Base-by-base conservation (phyloP, 2,113 vertebrate genomes). In the Triplophysa siluroides region DNA sequence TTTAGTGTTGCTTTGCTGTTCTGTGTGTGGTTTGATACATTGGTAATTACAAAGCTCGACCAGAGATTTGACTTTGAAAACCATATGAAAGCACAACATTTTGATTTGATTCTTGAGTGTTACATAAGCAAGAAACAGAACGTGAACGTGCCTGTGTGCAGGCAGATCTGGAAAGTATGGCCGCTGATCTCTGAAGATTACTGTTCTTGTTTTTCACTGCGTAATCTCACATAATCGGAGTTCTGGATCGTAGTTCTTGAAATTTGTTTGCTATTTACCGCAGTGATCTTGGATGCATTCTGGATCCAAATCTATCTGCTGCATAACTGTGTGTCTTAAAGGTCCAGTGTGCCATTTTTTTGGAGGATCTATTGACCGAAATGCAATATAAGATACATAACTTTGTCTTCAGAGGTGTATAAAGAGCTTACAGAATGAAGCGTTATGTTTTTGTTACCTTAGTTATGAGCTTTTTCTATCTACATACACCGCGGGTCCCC, bases 51-150 rank as follows among this genome's bases (percentile, higher is more conserved):
- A 58, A 58, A 21, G n/a, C 54, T 58, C 16, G 8, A 10, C 8
- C 8, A 21, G 19, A 21, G 19, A 58, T 21, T 58, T 21, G 19
- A 58, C 54, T 58, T 8, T 58, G 9, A 45, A 45, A 45, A 45
- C 43, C 43, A 45, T 11, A 45, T 45, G 43, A 79, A 82, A 87
- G 68, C 61, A 11, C 79, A 91, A 92, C 88, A 88, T 13, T 50
- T 69, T 24, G 13, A 13, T 54, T 72, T 56, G 2, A 9, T 56
- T 72, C 69, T 33, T 52, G 14, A 33, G 8, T 13, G 26, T 72
- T 72, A 6, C 18, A 72, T 2, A 72, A 72, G 47, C 24, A 56
- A 9, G 2, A 63, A 76, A 63, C 41, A 29, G 2, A 63, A 47
- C 47, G 16, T 41, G 23, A 47, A 76, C 16, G 45, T 47, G 24